Evolutionary conservation across 1,140 invertebrate species (phyloP).

Genomic region (Drosophila insularis): DNA sequence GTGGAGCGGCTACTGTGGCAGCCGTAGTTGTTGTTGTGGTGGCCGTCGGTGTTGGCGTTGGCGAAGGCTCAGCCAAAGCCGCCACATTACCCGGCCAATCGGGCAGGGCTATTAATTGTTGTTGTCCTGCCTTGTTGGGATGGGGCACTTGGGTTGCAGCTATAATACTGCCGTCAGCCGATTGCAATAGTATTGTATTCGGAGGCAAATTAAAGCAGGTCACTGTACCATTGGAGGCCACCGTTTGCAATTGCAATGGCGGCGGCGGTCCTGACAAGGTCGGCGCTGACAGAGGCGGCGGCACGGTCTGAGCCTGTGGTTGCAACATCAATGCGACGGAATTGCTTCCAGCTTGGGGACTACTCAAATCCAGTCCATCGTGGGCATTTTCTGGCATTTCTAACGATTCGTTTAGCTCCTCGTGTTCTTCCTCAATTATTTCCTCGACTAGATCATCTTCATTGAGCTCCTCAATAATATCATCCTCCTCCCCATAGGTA

Average conservation of each 20-base stretch:
- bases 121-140: slow-evolving; percentile 70
- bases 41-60: neutral
- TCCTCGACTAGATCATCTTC: slow-evolving; percentile 77
- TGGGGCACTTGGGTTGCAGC: slow-evolving; percentile 65
- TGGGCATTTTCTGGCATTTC: slow-evolving; percentile 32
- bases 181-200: slow-evolving; percentile 74
- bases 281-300: slow-evolving; percentile 30
- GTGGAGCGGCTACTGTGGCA: slow-evolving; percentile 30
- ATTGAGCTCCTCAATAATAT: slow-evolving; percentile 69
- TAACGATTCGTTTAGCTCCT: slow-evolving; percentile 42
- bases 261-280: slow-evolving; percentile 33
- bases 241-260: slow-evolving; percentile 70
- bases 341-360: slow-evolving; percentile 11
- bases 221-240: slow-evolving; percentile 73
- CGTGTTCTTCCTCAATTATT: slow-evolving; percentile 67
- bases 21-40: neutral
- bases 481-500: slow-evolving; percentile 59
- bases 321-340: slow-evolving; percentile 14
- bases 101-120: slow-evolving; percentile 71
- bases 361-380: slow-evolving; percentile 54
- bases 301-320: slow-evolving; percentile 38
- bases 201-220: slow-evolving; percentile 76
- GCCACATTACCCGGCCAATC: slow-evolving; percentile 58
- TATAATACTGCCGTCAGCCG: slow-evolving; percentile 73
- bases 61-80: slow-evolving; percentile 30